phyloP scores from a whole-genome alignment of 2,113 vertebrate genomes.

The Seriola rivoliana region DNA sequence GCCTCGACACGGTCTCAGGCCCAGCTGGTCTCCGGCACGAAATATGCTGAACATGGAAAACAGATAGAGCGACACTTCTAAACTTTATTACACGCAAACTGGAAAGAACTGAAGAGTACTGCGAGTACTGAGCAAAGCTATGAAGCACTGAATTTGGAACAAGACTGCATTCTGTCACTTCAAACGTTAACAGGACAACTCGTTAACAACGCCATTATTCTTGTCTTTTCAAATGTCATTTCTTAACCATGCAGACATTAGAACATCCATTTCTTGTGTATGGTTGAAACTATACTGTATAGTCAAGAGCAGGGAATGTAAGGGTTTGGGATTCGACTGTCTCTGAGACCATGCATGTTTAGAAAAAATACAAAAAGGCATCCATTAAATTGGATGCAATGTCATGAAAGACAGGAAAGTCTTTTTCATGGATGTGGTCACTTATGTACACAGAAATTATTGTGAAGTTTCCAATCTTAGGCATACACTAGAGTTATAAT shows the following conservation, averaged over 20 bases:
- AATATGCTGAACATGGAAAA: constrained; percentile 52
- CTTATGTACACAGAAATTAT: neutral
- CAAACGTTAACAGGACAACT: neutral
- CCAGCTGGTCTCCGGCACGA: constrained; percentile 52
- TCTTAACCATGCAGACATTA: neutral
- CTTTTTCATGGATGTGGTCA: constrained; percentile 2
- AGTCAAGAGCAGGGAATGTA: neutral
- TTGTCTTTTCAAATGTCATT: neutral
- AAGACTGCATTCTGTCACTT: neutral
- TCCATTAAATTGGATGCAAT: neutral
- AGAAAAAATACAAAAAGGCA: neutral
- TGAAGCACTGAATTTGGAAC: neutral
- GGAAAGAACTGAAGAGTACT: neutral
- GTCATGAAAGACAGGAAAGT: neutral
- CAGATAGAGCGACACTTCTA: constrained; percentile 4
- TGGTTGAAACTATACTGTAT: neutral
- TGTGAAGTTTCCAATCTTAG: constrained; percentile 5
- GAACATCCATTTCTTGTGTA: neutral
- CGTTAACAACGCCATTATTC: neutral
- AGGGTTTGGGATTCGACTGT: neutral
- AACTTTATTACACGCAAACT: constrained; percentile 32
- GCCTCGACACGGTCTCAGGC: constrained; percentile 19
- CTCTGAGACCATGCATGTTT: neutral
- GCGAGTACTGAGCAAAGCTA: neutral
- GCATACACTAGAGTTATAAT: constrained; percentile 12